These are phyloP conservation scores for Pogonophryne albipinna DNA, from an alignment of 2,797 vertebrate genomes.

Conservation along the genomic window DNA sequence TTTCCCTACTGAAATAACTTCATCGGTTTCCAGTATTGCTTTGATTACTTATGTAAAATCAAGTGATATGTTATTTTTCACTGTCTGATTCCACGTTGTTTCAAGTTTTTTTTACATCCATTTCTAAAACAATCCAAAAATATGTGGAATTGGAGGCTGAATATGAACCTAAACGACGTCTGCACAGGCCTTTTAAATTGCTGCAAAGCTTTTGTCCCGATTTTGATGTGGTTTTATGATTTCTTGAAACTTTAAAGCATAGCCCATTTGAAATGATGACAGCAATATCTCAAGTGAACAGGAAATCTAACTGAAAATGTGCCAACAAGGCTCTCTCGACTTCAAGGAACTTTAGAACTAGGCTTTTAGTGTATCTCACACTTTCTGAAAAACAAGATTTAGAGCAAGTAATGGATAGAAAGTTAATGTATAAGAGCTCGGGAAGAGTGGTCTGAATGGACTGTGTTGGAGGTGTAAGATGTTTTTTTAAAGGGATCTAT, in stretches of 20 bases:
- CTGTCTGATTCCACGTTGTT: background rate
- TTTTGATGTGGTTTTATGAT: background rate
- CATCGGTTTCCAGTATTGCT: background rate
- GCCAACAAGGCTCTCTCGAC: conserved; percentile 25
- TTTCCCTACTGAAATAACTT: background rate
- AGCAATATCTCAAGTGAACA: background rate
- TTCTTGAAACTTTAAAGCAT: conserved; percentile 3
- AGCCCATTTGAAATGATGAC: background rate
- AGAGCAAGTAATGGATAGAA: conserved; percentile 28
- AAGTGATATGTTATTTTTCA: background rate
- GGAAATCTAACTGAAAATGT: conserved; percentile 6
- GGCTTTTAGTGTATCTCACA: conserved; percentile 29
- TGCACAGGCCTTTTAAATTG: background rate
- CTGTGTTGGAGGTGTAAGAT: conserved; percentile 15
- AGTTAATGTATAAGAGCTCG: conserved; percentile 2
- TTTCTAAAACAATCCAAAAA: background rate
- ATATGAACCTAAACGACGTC: background rate
- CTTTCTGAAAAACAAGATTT: conserved; percentile 29
- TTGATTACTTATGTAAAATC: background rate
- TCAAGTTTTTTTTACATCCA: background rate
- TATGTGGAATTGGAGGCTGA: background rate
- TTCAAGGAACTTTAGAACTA: background rate
- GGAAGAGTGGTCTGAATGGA: conserved; percentile 23
- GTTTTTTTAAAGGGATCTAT: conserved; percentile 4
- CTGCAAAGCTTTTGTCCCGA: background rate